Evolutionary conservation across 2,888 invertebrate genomes (phyloP).

Genomic region (Thymelicus sylvestris): DNA sequence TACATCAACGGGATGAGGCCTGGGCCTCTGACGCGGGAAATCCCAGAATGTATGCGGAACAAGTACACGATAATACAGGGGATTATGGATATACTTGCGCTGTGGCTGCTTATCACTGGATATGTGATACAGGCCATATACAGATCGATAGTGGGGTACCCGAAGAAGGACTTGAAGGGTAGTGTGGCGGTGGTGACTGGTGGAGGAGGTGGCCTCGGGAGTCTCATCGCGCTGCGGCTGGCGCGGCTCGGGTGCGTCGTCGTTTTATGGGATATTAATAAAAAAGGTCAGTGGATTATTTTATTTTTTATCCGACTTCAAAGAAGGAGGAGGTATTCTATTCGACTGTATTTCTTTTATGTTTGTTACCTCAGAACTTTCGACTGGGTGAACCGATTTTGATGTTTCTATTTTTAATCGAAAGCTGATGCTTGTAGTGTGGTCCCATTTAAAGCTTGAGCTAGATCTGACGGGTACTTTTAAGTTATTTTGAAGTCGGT

Average conservation of each 20-base stretch:
- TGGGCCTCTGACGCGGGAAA: conserved; percentile 76
- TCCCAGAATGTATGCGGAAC: conserved; percentile 78
- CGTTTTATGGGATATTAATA: conserved; percentile 96
- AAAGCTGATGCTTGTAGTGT: no score
- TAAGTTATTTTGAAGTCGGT: no score
- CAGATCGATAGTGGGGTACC: conserved; percentile 85
- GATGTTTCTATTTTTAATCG: no score
- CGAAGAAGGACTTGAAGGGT: conserved; percentile 88
- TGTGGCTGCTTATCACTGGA: conserved; percentile 76
- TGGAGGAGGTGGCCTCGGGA: conserved; percentile 94
- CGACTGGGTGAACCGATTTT: no score
- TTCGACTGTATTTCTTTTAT: no score
- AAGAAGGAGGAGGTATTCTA: no score
- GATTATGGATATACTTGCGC: conserved; percentile 83
- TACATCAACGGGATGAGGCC: conserved; percentile 73
- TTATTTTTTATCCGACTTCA: no score
- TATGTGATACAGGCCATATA: conserved; percentile 84
- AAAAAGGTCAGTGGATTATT: conserved; percentile 86
- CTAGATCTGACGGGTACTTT: no score
- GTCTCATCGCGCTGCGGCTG: conserved; percentile 89
- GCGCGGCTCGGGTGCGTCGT: conserved; percentile 91
- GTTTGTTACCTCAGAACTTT: no score
- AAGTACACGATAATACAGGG: conserved; percentile 81
- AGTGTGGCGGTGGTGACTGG: conserved; percentile 95
- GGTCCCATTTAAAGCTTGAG: no score